phyloP scores from a whole-genome alignment of 1,140 invertebrate species.

The Drosophila seguyi region DNA sequence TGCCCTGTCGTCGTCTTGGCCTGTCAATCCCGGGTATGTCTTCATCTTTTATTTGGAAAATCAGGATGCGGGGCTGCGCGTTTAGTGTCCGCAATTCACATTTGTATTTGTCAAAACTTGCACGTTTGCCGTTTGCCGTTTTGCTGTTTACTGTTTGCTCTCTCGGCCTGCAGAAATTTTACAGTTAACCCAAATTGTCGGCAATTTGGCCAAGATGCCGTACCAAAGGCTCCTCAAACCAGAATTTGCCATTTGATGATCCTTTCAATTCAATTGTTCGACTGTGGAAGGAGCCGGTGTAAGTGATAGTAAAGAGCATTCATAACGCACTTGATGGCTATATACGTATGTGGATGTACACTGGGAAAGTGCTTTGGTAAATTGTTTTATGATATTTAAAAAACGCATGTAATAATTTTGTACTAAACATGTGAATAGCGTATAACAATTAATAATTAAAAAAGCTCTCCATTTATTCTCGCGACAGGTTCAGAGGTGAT shows the following conservation, averaged over 20 bases:
- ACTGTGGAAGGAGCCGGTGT: conserved; percentile 17
- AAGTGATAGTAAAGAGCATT: conserved; percentile 71
- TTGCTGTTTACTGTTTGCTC: conserved; percentile 53
- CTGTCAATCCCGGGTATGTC: conserved; percentile 56
- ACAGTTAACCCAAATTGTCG: conserved; percentile 83
- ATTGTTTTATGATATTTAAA: background rate
- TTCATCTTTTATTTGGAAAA: conserved; percentile 50
- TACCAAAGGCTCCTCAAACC: conserved; percentile 25
- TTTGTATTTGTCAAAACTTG: conserved; percentile 78
- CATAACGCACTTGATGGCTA: conserved; percentile 65
- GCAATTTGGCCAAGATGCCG: conserved; percentile 77
- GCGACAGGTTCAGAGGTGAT: conserved; percentile 63
- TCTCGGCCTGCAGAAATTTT: conserved; percentile 60
- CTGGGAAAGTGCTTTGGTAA: background rate
- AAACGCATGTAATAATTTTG: background rate
- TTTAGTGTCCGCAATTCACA: conserved; percentile 53
- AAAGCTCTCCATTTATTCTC: background rate
- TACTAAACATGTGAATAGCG: too few relatives aligned
- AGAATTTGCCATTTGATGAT: conserved; percentile 46
- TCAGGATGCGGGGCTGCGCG: conserved; percentile 19
- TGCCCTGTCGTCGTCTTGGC: background rate
- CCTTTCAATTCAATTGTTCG: conserved; percentile 77
- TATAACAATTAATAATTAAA: background rate
- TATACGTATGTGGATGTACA: conserved; percentile 36
- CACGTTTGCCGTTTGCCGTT: conserved; percentile 68